Base-by-base conservation (phyloP, 1,140 invertebrate species). In the Panonychus citri region DNA sequence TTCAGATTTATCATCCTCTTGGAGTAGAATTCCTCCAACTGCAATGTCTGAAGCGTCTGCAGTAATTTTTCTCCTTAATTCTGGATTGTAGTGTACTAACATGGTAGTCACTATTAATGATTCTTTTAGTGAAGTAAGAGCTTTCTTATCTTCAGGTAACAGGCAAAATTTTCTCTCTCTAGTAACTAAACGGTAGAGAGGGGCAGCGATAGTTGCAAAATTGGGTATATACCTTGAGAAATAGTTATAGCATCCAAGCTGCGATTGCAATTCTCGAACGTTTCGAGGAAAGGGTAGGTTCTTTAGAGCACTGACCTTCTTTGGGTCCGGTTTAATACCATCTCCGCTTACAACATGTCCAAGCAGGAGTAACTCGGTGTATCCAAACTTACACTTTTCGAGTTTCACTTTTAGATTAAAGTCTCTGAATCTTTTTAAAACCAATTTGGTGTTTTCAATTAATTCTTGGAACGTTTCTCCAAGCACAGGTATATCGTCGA, bases 171-270 rank as follows among this genome's bases (percentile, higher is more conserved):
- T 54, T 26, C 13, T 39, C 19, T 54, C 54, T 26, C 46, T 46
- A 19, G 13, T 48, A 5, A 67, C 50, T 28, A 69, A 52, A 2
- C 62, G 27, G 48, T 62, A 61, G 28, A 72, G 56, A 8, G 69
- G 70, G 13, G 59, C 52, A 39, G 68, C 61, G 17, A 68, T 54
- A n/a, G 60, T 53, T 2, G 68, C 63, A 25, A 68, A 66, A 51
- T 56, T 30, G 10, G 10, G 24, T 5, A 59, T 30, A 25, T 52
- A 59, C 3, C 39, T 13, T 25, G 17, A 3, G n/a, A 34, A 54
- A 26, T 46, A 59, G 26, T 49, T 54, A 8, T 43, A 21, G 30
- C 74, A 61, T 2, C 74, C 73, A 1, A 74, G 43, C 57, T 76
- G 73, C 28, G 62, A 25, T 46, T 68, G 57, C 0, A 75, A 26